These are phyloP conservation scores for Platyscapa corneri DNA, from an alignment of 1,140 invertebrate species.

Conservation along the genomic window DNA sequence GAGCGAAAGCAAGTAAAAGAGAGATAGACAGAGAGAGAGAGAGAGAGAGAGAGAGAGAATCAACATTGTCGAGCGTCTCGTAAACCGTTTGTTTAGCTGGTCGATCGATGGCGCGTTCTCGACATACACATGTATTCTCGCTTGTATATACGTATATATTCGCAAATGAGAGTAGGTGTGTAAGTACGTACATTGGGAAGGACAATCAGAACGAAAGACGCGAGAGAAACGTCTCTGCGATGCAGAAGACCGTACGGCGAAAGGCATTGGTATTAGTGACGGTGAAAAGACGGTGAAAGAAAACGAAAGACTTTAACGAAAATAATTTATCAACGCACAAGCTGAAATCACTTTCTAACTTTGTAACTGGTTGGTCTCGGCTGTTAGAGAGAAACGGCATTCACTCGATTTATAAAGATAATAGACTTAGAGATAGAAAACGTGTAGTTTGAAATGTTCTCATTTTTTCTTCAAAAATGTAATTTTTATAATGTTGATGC, in stretches of 20 bases:
- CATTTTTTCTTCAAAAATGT: neutral
- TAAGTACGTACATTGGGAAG: slow-evolving; percentile 12
- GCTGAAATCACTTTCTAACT: slow-evolving; percentile 27
- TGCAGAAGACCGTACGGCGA: neutral
- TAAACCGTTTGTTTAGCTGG: slow-evolving; percentile 49
- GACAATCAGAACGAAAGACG: slow-evolving; percentile 32
- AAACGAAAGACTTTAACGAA: slow-evolving; percentile 30
- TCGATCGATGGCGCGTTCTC: slow-evolving; percentile 51
- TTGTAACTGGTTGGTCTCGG: neutral
- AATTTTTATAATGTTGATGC: neutral
- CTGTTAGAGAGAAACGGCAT: neutral
- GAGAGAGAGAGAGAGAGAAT: neutral
- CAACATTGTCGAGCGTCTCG: neutral
- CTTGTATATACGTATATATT: neutral
- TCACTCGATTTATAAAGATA: slow-evolving; percentile 40
- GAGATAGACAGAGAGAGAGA: neutral
- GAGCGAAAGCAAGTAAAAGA: neutral
- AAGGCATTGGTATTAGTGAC: neutral
- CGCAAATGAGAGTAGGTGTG: neutral
- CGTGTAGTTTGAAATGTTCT: neutral
- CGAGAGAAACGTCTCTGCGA: neutral
- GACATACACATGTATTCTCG: neutral
- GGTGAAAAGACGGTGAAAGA: neutral
- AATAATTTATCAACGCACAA: slow-evolving; percentile 44
- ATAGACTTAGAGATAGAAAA: slow-evolving; percentile 32